Evolutionary conservation across 2,888 invertebrate species (phyloP).

Genomic region (Epirrhoe alternata): DNA sequence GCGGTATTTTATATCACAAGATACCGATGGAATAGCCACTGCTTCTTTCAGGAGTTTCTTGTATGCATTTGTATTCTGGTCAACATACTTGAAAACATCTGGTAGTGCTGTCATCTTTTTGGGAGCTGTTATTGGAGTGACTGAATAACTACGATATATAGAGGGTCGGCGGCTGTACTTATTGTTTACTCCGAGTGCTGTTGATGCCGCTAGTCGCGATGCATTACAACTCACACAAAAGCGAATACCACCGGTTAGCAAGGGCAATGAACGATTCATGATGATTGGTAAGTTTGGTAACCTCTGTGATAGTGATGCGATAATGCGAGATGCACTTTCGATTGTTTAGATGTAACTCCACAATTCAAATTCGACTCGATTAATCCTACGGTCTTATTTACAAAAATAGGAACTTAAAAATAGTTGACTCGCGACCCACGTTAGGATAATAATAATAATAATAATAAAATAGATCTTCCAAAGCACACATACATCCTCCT

Average conservation of each 20-base stretch:
- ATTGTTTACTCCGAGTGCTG: conserved; percentile 42
- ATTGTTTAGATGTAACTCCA: too few relatives aligned
- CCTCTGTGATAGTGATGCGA: conserved; percentile 26
- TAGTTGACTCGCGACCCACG: too few relatives aligned
- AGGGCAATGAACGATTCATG: conserved; percentile 46
- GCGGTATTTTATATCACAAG: conserved; percentile 93
- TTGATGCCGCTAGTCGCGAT: conserved; percentile 56
- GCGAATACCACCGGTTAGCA: conserved; percentile 45
- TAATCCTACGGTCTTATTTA: too few relatives aligned
- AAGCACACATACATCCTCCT: too few relatives aligned
- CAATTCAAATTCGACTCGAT: too few relatives aligned
- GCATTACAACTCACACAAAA: conserved; percentile 47
- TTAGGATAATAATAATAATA: too few relatives aligned
- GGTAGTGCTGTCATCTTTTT: conserved; percentile 73
- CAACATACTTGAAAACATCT: conserved; percentile 89
- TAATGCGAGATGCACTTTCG: too few relatives aligned
- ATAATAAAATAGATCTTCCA: too few relatives aligned
- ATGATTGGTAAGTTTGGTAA: neutral
- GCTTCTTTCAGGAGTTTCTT: conserved; percentile 92
- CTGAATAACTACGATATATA: conserved; percentile 51
- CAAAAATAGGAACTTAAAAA: too few relatives aligned
- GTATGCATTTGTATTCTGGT: conserved; percentile 90
- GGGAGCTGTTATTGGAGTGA: conserved; percentile 52
- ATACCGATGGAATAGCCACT: conserved; percentile 98
- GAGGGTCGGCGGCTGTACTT: conserved; percentile 46